Conservation (phyloP, 2,113 vertebrate genomes). For the Trogon surrucura region DNA sequence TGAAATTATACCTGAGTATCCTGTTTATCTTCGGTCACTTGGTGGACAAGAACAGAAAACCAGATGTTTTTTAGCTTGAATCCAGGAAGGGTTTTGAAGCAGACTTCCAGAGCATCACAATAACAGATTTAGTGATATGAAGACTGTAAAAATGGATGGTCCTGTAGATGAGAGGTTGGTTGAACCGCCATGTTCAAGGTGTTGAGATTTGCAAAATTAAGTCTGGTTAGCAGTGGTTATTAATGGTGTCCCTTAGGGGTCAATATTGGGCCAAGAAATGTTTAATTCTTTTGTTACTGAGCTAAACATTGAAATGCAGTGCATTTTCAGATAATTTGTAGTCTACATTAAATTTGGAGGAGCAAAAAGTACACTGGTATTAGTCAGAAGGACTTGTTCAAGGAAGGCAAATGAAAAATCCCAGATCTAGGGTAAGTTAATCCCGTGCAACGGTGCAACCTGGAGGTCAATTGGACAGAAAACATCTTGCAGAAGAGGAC, state of each 20-base stretch:
- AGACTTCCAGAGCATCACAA: neutral
- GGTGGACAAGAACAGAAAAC: neutral
- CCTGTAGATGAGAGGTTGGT: neutral
- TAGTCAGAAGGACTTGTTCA: neutral
- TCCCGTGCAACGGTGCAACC: neutral
- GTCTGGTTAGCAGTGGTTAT: neutral
- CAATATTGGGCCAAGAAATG: neutral
- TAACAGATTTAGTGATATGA: neutral
- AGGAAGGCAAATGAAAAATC: neutral
- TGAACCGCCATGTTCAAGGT: neutral
- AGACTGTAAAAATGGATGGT: neutral
- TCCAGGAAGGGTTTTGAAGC: neutral
- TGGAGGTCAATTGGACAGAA: neutral
- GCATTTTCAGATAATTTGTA: neutral
- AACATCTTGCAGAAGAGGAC: neutral
- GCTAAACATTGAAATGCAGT: neutral
- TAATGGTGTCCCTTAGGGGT: neutral
- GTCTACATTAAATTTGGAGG: neutral
- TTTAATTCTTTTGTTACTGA: neutral
- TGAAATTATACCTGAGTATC: neutral
- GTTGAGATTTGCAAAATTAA: neutral
- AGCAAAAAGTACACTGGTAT: rapidly evolving
- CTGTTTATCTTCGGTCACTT: neutral
- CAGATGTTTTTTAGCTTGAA: neutral
- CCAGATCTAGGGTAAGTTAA: neutral